Base-by-base conservation (phyloP, 2,113 vertebrate species). In the Corythoichthys intestinalis region DNA sequence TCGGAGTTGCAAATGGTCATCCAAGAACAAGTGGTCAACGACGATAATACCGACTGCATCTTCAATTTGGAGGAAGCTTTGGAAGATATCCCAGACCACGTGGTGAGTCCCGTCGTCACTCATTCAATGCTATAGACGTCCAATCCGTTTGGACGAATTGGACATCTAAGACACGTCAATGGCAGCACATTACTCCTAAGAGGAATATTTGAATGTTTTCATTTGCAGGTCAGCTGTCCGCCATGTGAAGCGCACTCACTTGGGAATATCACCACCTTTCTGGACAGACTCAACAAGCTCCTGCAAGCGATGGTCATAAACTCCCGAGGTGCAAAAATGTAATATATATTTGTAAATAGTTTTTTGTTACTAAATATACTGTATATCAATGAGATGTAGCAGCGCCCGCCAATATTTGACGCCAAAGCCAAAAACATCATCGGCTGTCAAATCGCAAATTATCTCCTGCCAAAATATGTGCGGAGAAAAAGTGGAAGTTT, bases 1-100 rank as follows among this genome's bases (percentile, higher is more conserved):
- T 13, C 66, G 78, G 92, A 93, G 81, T 47, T 92, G 76, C 11
- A 37, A 0, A 85, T 93, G 80, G 56, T 91, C 20, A 12, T 89
- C 0, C 0, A 28, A 1, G 88, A 90, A n/a, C n/a, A n/a, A n/a
- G 38, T 79, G 2, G 0, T 0, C 20, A 28, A 0, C 0, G 0
- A 7, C 12, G 1, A 0, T 0, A 4, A 17, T 5, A 3, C 0
- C 9, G 0, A 48, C 0, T 85, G 71, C 77, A 62, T 88, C 70
- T 0, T 0, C 11, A 9, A 68, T 5, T 82, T 79, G 17, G 54
- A 28, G 10, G 2, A 9, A 0, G 1, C 0, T 0, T 70, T 79
- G 20, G 1, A 4, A 44, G 41, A 0, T 17, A 2, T 4, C 28
- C 0, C 65, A 49, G n/a, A 0, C 4, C 2, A 34, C 10, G 80